Conservation (phyloP, 1,140 invertebrate species). For the Venturia canescens region DNA sequence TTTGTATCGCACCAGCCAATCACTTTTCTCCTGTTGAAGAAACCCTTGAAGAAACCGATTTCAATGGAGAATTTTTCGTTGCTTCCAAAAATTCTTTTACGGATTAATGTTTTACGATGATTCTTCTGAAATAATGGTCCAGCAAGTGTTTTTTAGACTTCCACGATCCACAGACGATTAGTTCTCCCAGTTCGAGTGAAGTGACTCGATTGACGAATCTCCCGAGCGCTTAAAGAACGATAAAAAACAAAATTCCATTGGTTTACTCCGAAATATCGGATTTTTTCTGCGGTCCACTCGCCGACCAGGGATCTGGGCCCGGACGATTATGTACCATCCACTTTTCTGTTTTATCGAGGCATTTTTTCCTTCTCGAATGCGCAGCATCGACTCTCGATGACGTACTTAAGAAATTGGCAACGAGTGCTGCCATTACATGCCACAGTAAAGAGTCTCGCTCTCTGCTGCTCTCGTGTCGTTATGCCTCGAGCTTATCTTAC, state of each 20-base stretch:
- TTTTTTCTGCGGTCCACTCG: not conserved
- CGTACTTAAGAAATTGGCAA: constrained; percentile 3
- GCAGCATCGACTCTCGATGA: not conserved
- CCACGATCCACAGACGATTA: no score
- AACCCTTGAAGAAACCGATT: not conserved
- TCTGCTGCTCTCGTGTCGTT: constrained; percentile 13
- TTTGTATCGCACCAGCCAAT: not conserved
- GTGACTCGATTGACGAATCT: no score
- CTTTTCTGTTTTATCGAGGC: constrained; percentile 3
- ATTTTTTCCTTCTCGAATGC: not conserved
- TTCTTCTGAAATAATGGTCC: no score
- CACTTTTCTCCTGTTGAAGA: not conserved
- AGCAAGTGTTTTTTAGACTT: no score
- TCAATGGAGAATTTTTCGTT: not conserved
- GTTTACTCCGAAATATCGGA: no score
- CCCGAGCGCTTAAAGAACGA: no score
- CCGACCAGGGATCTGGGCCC: not conserved
- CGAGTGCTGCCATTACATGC: constrained; percentile 1
- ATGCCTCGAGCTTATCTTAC: constrained; percentile 55
- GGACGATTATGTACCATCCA: not conserved
- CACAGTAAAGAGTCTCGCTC: no score
- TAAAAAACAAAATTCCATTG: not conserved
- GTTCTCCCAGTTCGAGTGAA: no score
- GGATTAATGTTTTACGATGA: no score
- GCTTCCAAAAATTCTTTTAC: not conserved